phyloP scores from a whole-genome alignment of 2,113 vertebrate species.

The Astur gentilis region DNA sequence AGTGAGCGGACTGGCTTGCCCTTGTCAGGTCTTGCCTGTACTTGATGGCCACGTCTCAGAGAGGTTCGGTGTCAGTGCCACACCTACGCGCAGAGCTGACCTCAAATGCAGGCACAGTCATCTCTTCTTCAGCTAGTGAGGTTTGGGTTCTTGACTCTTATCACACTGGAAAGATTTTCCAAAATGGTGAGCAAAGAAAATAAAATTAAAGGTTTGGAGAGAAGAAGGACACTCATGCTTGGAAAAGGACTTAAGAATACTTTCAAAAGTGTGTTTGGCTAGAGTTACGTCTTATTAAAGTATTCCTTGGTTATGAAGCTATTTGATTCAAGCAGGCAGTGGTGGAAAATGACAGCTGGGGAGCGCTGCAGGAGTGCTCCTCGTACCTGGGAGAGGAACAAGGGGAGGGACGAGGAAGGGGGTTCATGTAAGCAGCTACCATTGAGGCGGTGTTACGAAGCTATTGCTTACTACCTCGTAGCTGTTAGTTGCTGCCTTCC shows the following conservation, averaged over 20 bases:
- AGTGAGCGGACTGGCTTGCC: accelerated
- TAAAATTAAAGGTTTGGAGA: background rate
- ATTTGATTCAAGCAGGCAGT: background rate
- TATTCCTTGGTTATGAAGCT: background rate
- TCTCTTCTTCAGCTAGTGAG: background rate
- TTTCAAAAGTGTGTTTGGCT: background rate
- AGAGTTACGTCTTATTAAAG: background rate
- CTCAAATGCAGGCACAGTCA: background rate
- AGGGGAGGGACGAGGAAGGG: background rate
- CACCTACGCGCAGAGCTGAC: accelerated
- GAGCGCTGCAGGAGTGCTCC: background rate
- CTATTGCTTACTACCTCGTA: background rate
- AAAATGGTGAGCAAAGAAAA: background rate
- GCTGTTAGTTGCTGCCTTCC: background rate
- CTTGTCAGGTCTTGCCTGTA: background rate
- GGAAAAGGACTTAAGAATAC: background rate
- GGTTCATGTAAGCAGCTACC: background rate
- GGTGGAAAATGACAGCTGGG: background rate
- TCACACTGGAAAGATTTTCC: background rate
- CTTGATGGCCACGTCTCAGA: background rate
- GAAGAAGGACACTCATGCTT: background rate
- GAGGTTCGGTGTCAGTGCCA: background rate
- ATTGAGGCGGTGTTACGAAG: accelerated
- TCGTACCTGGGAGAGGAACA: background rate
- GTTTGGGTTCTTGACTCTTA: background rate